Percentiles rank a stretch among this genome's conserved stretches.
These are phyloP conservation scores for Nasonia giraulti DNA, from an alignment of 1,140 invertebrate species.

Conservation along the genomic window DNA sequence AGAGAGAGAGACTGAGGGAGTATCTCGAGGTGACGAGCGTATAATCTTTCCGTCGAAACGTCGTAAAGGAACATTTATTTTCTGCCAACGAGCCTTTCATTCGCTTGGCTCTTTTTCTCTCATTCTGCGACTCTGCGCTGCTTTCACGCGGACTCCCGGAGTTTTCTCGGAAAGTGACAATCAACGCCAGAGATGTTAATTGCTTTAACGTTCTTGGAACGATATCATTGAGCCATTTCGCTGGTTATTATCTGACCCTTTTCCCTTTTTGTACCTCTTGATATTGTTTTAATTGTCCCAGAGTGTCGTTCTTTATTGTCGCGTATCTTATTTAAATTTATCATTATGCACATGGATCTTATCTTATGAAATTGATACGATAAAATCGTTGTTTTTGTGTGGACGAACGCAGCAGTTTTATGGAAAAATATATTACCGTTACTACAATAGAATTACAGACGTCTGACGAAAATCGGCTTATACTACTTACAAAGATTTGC, in stretches of 20 bases:
- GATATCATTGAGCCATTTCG: background rate
- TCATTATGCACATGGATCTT: background rate
- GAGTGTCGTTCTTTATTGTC: background rate
- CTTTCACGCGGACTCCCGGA: background rate
- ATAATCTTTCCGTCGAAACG: slow-evolving; percentile 34
- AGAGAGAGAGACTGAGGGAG: background rate
- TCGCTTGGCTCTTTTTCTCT: background rate
- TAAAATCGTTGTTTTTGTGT: no score
- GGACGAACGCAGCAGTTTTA: no score
- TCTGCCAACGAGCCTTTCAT: slow-evolving; percentile 21
- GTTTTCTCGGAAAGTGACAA: background rate
- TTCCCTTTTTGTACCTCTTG: background rate
- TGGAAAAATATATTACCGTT: no score
- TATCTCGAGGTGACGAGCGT: slow-evolving; percentile 20
- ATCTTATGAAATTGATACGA: background rate
- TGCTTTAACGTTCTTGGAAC: background rate
- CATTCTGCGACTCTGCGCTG: background rate
- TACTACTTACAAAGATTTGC: no score
- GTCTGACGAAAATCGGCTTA: no score
- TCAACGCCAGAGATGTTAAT: background rate
- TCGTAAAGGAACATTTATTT: slow-evolving; percentile 36
- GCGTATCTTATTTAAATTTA: background rate
- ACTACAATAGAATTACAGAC: no score
- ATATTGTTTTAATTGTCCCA: background rate
- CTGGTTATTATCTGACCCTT: background rate